A percentile compares a stretch with the other conserved stretches of the same genome.
Evolutionary conservation across 2,797 vertebrate genomes (phyloP).

Genomic region (Pristis pectinata): DNA sequence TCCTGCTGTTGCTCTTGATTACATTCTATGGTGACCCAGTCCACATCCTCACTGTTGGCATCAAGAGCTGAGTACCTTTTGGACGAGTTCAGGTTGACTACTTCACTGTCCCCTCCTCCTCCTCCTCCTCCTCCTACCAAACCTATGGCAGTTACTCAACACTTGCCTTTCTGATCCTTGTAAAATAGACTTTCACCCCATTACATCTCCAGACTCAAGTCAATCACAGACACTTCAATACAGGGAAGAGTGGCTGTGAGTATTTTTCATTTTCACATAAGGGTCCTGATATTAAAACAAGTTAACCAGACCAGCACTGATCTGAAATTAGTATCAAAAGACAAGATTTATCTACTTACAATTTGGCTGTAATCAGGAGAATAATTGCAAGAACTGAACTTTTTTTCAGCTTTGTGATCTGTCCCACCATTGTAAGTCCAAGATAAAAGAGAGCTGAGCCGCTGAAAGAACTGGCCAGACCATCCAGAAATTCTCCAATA

Average conservation of each 20-base stretch:
- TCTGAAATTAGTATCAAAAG: background rate
- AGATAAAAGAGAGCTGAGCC: constrained; percentile 94
- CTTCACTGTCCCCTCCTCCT: background rate
- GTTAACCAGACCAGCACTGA: background rate
- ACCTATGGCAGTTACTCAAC: background rate
- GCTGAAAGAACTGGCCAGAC: constrained; percentile 86
- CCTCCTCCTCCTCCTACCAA: background rate
- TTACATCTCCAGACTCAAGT: background rate
- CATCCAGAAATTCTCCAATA: constrained; percentile 84
- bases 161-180: background rate
- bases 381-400: constrained; percentile 82
- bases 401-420: constrained; percentile 79
- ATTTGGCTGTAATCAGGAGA: constrained; percentile 90
- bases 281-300: background rate
- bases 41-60: background rate
- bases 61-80: background rate
- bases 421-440: constrained; percentile 93
- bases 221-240: background rate
- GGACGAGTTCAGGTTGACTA: background rate
- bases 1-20: background rate
- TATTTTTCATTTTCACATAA: background rate
- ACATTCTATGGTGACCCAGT: background rate
- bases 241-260: background rate
- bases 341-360: constrained; percentile 68
- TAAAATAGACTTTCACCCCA: background rate